Base-by-base conservation (phyloP, 2,888 invertebrate species). In the Salpingus planirostris region DNA sequence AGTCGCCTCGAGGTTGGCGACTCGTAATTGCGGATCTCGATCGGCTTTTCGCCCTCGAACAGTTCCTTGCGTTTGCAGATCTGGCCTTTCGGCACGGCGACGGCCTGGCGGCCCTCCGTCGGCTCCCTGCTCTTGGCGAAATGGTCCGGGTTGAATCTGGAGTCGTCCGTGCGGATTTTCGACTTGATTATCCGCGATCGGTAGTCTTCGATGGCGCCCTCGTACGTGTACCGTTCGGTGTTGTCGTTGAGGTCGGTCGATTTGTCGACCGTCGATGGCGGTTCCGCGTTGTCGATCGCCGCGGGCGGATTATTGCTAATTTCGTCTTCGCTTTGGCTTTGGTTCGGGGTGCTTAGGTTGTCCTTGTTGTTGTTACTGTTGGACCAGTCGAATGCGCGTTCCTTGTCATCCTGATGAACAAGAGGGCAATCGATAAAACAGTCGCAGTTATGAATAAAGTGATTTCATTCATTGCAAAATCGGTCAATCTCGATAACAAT, bases 121-220 rank as follows among this genome's bases (percentile, higher is more conserved):
- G 41, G 46, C 38, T 60, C 57, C 51, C 60, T 57, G 34, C 54
- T 55, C 49, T 55, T 54, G 31, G 46, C 34, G 12, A 42, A 31
- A 34, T 15, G 18, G 14, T 54, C 52, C 35, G 48, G 41, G 15
- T 38, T 49, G 25, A 61, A 59, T 34, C 56, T 47, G 2, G 55
- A 53, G 24, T 63, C 59, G 33, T 60, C 58, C 12, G 61, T 47
- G 27, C 60, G 55, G 15, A 61, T 62, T 44, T 59, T 64, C 10
- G 53, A 54, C 49, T 80, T 74, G 26, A 81, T 84, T n/a, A n/a
- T n/a, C 46, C 85, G 73, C 29, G 84, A 81, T 49, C 87, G 82
- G 64, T 89, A 89, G 47, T 84, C 82, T 57, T 88, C 82, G 49
- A 88, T 88, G 49, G 88, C 87, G 49, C 85, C 80, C 63, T 89